Evolutionary conservation across 2,888 invertebrate species (phyloP).

Genomic region (Platycheirus albimanus): DNA sequence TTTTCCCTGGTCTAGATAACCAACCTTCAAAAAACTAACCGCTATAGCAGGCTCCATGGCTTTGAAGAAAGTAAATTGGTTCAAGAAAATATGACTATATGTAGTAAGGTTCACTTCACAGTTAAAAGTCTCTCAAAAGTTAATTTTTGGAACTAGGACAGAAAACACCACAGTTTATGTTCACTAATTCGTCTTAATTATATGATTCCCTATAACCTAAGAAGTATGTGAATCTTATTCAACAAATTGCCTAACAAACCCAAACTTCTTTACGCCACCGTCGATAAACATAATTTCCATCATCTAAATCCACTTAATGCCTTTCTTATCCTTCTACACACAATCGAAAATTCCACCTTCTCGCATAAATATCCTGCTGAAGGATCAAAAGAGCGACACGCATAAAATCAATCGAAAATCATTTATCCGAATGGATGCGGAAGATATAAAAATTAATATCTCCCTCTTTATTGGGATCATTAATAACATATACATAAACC

Average conservation of each 20-base stretch:
- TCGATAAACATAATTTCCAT: conserved; percentile 45
- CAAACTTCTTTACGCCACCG: conserved; percentile 42
- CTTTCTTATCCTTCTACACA: conserved; percentile 36
- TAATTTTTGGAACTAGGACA: no score
- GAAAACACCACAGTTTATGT: no score
- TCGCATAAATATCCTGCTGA: neutral
- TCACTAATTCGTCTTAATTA: no score
- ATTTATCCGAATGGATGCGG: conserved; percentile 68
- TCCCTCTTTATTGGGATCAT: conserved; percentile 52
- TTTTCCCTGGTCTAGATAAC: no score
- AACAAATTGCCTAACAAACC: conserved; percentile 65
- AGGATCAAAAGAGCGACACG: conserved; percentile 52
- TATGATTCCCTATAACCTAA: no score
- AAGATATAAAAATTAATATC: conserved; percentile 70
- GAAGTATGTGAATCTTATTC: no score
- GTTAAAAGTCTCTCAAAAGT: no score
- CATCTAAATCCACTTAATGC: conserved; percentile 65
- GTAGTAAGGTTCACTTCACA: no score
- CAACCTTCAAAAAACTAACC: no score
- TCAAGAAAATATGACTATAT: no score
- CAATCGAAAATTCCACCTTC: conserved; percentile 10
- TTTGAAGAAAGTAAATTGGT: no score
- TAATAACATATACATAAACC: conserved; percentile 39
- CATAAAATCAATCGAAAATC: conserved; percentile 66
- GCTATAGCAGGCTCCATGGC: no score